A percentile compares a stretch with the other conserved stretches of the same genome.
Conservation (phyloP, 2,888 invertebrate genomes). For the Acrobasis consociella region DNA sequence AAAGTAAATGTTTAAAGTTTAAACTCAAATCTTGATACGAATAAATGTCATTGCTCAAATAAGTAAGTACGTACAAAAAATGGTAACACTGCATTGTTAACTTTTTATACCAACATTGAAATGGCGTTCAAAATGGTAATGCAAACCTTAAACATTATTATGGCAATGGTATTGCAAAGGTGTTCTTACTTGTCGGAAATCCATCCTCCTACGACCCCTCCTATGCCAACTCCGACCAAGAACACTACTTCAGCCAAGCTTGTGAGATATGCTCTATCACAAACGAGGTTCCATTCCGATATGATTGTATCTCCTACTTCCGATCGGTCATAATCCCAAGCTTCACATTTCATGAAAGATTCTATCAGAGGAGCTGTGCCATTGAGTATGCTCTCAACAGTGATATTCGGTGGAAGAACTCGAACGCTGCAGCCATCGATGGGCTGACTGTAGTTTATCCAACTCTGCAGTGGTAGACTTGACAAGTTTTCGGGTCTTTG, state of each 20-base stretch:
- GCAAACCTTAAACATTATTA: conserved; percentile 4
- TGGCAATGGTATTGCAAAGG: neutral
- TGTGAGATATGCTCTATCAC: conserved; percentile 86
- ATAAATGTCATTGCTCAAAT: no score
- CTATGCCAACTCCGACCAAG: conserved; percentile 88
- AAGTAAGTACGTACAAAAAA: neutral
- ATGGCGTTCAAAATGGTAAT: neutral
- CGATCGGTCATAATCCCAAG: conserved; percentile 84
- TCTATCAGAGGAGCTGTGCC: conserved; percentile 62
- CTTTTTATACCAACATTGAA: neutral
- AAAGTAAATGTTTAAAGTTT: no score
- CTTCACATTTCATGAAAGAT: conserved; percentile 76
- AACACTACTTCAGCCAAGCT: conserved; percentile 90
- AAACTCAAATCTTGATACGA: no score
- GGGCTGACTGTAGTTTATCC: conserved; percentile 87
- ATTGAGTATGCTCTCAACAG: conserved; percentile 63
- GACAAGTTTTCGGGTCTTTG: conserved; percentile 82
- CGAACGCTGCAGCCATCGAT: conserved; percentile 82
- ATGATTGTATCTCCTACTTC: conserved; percentile 86
- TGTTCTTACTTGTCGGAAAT: conserved; percentile 86
- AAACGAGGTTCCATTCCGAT: conserved; percentile 90
- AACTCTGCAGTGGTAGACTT: conserved; percentile 77
- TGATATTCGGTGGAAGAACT: conserved; percentile 63
- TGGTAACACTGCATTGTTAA: neutral
- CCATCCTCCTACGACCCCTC: conserved; percentile 90